phyloP scores from a whole-genome alignment of 2,888 invertebrate genomes.

The Geotrupes spiniger region DNA sequence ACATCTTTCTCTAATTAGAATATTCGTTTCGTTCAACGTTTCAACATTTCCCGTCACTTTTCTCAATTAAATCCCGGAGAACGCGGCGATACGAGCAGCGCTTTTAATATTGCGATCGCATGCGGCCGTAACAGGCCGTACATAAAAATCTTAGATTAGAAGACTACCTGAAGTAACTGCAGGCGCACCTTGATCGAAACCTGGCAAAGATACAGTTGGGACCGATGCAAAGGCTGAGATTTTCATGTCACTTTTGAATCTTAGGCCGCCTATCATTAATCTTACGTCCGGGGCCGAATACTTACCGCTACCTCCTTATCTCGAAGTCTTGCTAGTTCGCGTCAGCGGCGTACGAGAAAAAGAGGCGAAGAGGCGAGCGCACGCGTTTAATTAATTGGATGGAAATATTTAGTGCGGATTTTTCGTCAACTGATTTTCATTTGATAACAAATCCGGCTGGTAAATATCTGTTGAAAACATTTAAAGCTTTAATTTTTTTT shows the following conservation, averaged over 20 bases:
- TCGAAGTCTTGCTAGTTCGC: constrained; percentile 7
- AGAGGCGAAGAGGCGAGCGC: neutral
- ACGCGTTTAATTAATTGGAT: constrained; percentile 1
- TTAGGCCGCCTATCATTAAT: constrained; percentile 51
- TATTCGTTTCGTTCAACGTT: constrained; percentile 4
- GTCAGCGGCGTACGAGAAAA: neutral
- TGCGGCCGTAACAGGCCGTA: too few relatives aligned
- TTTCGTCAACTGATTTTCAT: too few relatives aligned
- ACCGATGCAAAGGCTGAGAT: constrained; percentile 49
- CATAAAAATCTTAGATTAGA: too few relatives aligned
- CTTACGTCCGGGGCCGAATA: constrained; percentile 39
- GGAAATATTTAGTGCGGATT: neutral
- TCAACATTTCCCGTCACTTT: too few relatives aligned
- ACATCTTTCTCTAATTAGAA: constrained; percentile 15
- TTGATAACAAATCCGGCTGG: too few relatives aligned
- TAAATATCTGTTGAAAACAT: too few relatives aligned
- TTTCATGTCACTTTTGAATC: constrained; percentile 54
- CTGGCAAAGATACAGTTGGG: constrained; percentile 45
- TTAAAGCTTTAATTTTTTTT: too few relatives aligned
- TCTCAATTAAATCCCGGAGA: too few relatives aligned
- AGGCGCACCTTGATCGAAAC: constrained; percentile 46
- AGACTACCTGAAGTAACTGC: constrained; percentile 33
- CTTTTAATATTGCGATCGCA: too few relatives aligned
- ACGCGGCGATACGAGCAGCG: too few relatives aligned
- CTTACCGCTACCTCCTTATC: constrained; percentile 31